A percentile compares a stretch with the other conserved stretches of the same genome.
phyloP scores from a whole-genome alignment of 2,888 invertebrate species.

The Hirtodrosophila histrioides region DNA sequence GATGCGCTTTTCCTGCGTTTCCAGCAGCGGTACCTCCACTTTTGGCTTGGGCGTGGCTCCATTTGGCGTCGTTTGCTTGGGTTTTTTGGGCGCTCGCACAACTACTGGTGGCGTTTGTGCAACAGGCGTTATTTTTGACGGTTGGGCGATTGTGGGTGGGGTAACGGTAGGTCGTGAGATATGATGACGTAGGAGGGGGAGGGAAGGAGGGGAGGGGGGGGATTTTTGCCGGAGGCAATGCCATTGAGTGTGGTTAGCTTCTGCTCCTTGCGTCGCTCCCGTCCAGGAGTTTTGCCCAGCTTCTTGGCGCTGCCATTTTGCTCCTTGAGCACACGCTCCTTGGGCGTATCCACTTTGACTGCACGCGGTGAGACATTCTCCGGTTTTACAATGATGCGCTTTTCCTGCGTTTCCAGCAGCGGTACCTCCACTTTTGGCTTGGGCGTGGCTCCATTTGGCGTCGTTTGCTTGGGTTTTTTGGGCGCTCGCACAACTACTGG shows the following conservation, averaged over 20 bases:
- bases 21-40: constrained; percentile 12
- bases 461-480: constrained; percentile 40
- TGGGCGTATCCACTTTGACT: constrained; percentile 36
- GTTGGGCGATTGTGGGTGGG: too few relatives aligned
- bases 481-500: constrained; percentile 21
- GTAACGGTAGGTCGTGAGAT: too few relatives aligned
- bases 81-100: constrained; percentile 39
- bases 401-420: constrained; percentile 28
- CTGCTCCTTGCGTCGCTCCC: constrained; percentile 82
- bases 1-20: constrained; percentile 36
- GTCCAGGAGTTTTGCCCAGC: constrained; percentile 84
- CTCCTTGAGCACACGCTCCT: constrained; percentile 63
- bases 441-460: constrained; percentile 10
- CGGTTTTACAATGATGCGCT: constrained; percentile 20
- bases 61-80: constrained; percentile 26
- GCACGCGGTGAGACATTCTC: constrained; percentile 55
- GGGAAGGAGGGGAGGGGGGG: too few relatives aligned
- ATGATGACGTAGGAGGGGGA: too few relatives aligned
- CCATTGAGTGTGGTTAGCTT: constrained; percentile 27
- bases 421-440: constrained; percentile 36
- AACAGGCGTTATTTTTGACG: too few relatives aligned
- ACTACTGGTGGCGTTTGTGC: constrained; percentile 1
- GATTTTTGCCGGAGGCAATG: constrained; percentile 34
- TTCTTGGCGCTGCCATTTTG: constrained; percentile 72
- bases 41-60: constrained; percentile 31